phyloP scores from a whole-genome alignment of 2,113 vertebrate genomes.

The Atrichornis clamosus region DNA sequence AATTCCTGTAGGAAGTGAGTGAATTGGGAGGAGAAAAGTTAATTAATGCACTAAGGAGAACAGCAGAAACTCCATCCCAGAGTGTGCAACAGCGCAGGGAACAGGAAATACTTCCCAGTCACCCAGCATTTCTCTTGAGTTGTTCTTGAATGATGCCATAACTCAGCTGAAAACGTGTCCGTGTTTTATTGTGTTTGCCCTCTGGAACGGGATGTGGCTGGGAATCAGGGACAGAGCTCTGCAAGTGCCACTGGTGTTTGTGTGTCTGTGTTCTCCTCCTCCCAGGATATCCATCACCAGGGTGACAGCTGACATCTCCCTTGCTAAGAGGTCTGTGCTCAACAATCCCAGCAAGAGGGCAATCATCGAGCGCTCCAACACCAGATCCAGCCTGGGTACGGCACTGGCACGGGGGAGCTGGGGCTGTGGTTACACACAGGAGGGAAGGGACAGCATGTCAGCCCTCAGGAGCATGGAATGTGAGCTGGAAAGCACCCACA shows the following conservation, averaged over 20 bases:
- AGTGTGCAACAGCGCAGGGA: background rate
- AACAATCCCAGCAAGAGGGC: slow-evolving; percentile 98
- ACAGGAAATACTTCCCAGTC: background rate
- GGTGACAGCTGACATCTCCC: slow-evolving; percentile 98
- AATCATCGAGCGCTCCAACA: slow-evolving; percentile 97
- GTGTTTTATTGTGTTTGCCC: background rate
- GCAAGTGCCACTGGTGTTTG: background rate
- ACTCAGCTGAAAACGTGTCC: background rate
- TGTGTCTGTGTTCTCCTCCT: slow-evolving; percentile 67
- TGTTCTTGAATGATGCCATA: background rate
- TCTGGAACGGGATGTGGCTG: background rate
- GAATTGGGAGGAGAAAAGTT: background rate
- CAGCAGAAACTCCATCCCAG: background rate
- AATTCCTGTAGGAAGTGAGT: background rate
- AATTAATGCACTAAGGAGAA: background rate
- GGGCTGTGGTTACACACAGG: fast-evolving
- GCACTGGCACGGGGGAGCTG: too few species aligned
- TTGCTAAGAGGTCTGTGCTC: slow-evolving; percentile 97
- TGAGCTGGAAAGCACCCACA: background rate
- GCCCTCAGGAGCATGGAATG: fast-evolving
- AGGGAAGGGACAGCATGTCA: background rate
- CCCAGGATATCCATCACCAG: slow-evolving; percentile 96
- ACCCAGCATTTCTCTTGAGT: background rate
- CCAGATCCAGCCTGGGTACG: slow-evolving; percentile 94
- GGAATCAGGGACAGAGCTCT: background rate